phyloP scores from a whole-genome alignment of 2,888 invertebrate species.

The Sesamia inferens region DNA sequence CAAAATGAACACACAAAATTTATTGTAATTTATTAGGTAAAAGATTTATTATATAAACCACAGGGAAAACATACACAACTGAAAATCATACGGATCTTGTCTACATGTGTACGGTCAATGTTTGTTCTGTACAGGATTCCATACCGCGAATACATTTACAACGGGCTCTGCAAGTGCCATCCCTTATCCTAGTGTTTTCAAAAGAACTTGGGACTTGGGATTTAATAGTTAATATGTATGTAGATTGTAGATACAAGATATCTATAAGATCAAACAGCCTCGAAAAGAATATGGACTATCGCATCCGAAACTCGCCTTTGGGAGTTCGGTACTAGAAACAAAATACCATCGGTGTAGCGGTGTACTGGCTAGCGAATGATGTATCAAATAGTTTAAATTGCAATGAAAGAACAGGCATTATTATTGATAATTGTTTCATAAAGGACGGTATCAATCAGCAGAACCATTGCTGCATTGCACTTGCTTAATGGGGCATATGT shows the following conservation, averaged over 20 bases:
- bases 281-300: not conserved
- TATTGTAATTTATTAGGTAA: conserved; percentile 11
- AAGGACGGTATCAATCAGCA: conserved; percentile 32
- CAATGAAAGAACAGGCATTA: conserved; percentile 11
- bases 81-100: not conserved
- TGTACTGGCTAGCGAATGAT: conserved; percentile 4
- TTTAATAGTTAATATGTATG: not conserved
- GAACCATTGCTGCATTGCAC: conserved; percentile 43
- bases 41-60: not conserved
- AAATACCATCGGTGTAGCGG: no score
- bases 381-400: conserved; percentile 15
- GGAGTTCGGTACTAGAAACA: not conserved
- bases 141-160: not conserved
- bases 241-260: not conserved
- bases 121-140: conserved; percentile 8
- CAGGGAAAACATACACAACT: not conserved
- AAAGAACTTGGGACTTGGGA: not conserved
- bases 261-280: not conserved
- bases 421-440: conserved; percentile 42
- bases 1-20: not conserved
- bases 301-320: not conserved
- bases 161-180: not conserved
- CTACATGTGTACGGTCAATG: conserved; percentile 1
- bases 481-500: conserved; percentile 44
- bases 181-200: not conserved